Evolutionary conservation across 2,113 vertebrate species (phyloP), one percentile per base, ranked within the genome.

Genomic region (Oreochromis spilurus): DNA sequence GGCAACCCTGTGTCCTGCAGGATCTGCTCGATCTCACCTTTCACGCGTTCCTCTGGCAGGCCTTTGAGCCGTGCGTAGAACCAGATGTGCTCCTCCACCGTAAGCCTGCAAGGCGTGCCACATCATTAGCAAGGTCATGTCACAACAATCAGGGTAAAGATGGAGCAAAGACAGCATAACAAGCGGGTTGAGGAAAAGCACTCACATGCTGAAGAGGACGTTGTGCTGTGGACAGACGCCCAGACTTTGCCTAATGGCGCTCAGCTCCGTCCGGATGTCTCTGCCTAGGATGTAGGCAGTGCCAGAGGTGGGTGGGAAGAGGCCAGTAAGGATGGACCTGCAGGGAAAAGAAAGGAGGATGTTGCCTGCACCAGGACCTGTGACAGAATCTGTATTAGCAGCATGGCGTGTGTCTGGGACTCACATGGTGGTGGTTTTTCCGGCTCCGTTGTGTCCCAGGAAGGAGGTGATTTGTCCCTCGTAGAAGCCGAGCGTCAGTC

Each of bases 351-450:
- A 62, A 2, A 12, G 19, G 14, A 55, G 36, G 78, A 43, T 10
- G n/a, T 29, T 75, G n/a, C 31, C 14, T 67, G 58, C 2, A 54
- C 11, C n/a, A 19, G 5, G 9, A 31, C 3, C 52, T 38, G 40
- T 55, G 4, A 29, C 60, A 36, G 38, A 34, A 16, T 19, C 55
- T 17, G 26, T 5, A 13, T 7, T 12, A 16, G 45, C 5, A 5
- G 57, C 4, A 13, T 34, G 13, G 36, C 4, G 2, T 36, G 19
- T 14, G 34, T 38, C 2, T 24, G 13, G 7, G 0, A 87, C 98
- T 98, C 96, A 99, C 99, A 99, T 99, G 43, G 98, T 99, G 19
- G 99, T 99, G 24, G 99, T 99, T 93, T 99, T 99, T 11, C 99
- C 99, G 1, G 99, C 99, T 94, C 99, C 99, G 7, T 99, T 99